phyloP scores from a whole-genome alignment of 2,113 vertebrate genomes.

The Meleagris gallopavo region DNA sequence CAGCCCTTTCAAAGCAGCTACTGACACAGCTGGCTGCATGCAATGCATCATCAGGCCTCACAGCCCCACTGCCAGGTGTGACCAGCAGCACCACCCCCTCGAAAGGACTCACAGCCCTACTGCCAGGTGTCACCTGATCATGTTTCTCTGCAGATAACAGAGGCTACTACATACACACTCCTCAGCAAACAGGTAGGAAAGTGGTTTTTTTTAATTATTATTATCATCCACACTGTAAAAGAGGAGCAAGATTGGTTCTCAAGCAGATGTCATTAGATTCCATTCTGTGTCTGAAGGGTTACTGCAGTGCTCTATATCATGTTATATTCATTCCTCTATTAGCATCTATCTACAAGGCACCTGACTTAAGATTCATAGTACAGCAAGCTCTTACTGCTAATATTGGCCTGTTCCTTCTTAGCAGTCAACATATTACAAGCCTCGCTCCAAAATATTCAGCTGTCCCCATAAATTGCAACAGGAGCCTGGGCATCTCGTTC shows the following conservation, averaged over 20 bases:
- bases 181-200: accelerated
- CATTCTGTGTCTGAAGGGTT: neutral
- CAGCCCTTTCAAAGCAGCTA: neutral
- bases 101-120: accelerated
- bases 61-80: neutral
- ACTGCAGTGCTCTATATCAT: accelerated
- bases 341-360: neutral
- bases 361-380: accelerated
- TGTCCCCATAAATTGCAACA: slow-evolving; percentile 9
- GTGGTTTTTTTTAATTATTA: neutral
- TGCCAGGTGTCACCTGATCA: neutral
- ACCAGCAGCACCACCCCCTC: neutral
- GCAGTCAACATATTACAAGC: neutral
- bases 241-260: neutral
- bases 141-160: accelerated
- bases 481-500: neutral
- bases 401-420: neutral
- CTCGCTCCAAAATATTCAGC: neutral
- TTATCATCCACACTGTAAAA: neutral
- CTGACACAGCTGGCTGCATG: accelerated
- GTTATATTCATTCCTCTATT: neutral
- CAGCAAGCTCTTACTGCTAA: neutral
- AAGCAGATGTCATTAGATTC: neutral
- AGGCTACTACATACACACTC: neutral
- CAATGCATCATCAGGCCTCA: accelerated